phyloP scores from a whole-genome alignment of 2,113 vertebrate genomes.

The Mola mola region DNA sequence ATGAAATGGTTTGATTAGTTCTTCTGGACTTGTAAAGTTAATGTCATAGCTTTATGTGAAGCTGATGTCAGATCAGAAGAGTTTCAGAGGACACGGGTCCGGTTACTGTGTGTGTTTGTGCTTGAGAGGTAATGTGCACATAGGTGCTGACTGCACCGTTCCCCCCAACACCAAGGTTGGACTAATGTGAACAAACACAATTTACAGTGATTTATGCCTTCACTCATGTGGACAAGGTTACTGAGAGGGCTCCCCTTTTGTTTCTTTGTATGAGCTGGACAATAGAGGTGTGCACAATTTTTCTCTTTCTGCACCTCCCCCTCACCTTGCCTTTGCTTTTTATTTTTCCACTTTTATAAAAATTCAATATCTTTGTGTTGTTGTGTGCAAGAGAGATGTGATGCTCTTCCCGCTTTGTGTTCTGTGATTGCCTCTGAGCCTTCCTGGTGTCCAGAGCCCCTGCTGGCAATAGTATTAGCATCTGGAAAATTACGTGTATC shows the following conservation, averaged over 20 bases:
- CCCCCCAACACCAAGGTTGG: slow-evolving; percentile 57
- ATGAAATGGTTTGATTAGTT: slow-evolving; percentile 17
- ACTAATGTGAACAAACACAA: slow-evolving; percentile 72
- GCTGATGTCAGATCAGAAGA: slow-evolving; percentile 45
- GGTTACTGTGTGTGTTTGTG: slow-evolving; percentile 30
- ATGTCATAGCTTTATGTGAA: slow-evolving; percentile 44
- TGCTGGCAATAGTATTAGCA: slow-evolving; percentile 58
- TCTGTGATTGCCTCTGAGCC: slow-evolving; percentile 31
- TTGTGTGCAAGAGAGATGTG: slow-evolving; percentile 9
- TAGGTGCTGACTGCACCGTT: slow-evolving; percentile 67
- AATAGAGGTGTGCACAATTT: slow-evolving; percentile 29
- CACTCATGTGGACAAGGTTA: slow-evolving; percentile 59
- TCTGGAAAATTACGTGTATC: slow-evolving; percentile 43
- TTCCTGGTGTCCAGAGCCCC: slow-evolving; percentile 30
- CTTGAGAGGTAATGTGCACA: slow-evolving; percentile 34
- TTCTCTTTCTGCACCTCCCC: neutral
- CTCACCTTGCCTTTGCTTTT: neutral
- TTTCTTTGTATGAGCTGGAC: slow-evolving; percentile 36
- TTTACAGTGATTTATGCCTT: slow-evolving; percentile 73
- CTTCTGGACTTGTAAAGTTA: slow-evolving; percentile 37
- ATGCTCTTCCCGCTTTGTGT: slow-evolving; percentile 23
- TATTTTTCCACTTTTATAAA: slow-evolving; percentile 13
- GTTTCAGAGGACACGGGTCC: slow-evolving; percentile 54
- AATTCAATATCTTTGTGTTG: slow-evolving; percentile 3
- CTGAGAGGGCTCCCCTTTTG: slow-evolving; percentile 24